Evolutionary conservation across 2,113 vertebrate species (phyloP).

Genomic region (Coracopsis vasa): DNA sequence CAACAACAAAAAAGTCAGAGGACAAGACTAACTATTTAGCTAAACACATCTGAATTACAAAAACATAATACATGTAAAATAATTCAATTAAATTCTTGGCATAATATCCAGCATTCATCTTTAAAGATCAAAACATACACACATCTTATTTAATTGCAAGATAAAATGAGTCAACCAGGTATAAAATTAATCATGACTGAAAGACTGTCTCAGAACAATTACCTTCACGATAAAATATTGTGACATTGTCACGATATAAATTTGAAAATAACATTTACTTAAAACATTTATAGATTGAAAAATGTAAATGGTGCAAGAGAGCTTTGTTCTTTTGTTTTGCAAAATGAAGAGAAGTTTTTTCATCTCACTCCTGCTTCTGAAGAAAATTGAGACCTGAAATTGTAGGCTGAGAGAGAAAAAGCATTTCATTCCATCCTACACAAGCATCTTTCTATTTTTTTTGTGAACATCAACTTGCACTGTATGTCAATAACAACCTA

Average conservation of each 20-base stretch:
- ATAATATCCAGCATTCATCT: background rate
- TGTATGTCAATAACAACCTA: background rate
- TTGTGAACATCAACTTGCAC: background rate
- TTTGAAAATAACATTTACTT: conserved; percentile 46
- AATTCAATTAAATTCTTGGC: background rate
- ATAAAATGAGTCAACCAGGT: conserved; percentile 55
- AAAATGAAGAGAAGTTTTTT: conserved; percentile 13
- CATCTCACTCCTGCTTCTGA: background rate
- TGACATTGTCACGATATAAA: conserved; percentile 46
- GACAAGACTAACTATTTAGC: background rate
- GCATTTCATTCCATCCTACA: background rate
- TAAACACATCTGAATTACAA: background rate
- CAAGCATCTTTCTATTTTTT: background rate
- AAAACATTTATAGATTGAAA: conserved; percentile 6
- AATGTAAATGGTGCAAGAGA: background rate
- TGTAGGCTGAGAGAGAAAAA: conserved; percentile 5
- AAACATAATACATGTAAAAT: background rate
- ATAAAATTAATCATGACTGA: conserved; percentile 61
- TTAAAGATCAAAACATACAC: conserved; percentile 18
- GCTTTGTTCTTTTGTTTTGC: background rate
- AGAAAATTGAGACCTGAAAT: background rate
- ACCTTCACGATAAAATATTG: conserved; percentile 40
- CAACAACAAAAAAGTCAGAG: background rate
- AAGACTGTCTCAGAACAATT: conserved; percentile 56
- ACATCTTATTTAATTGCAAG: conserved; percentile 30